Conservation (phyloP, 2,888 invertebrate species). For the Adineta ricciae region DNA sequence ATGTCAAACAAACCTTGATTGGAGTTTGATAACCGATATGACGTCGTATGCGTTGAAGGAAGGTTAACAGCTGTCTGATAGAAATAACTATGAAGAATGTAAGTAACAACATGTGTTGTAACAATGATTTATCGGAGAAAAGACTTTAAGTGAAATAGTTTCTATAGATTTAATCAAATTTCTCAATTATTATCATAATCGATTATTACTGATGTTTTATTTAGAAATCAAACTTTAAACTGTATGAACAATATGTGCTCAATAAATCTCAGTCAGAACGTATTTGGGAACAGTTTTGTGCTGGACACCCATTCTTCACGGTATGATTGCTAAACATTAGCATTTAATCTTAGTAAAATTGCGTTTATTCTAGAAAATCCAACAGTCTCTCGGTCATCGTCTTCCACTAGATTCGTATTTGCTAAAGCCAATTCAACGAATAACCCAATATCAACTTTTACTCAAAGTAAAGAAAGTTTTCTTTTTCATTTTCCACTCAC, state of each 20-base stretch:
- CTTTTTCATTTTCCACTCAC: background rate
- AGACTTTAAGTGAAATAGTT: too few species aligned
- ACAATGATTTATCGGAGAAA: too few species aligned
- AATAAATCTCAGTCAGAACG: slow-evolving; percentile 86
- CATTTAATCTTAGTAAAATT: too few species aligned
- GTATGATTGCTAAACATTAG: slow-evolving; percentile 39
- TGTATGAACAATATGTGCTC: slow-evolving; percentile 88
- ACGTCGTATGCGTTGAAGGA: too few species aligned
- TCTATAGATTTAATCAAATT: too few species aligned
- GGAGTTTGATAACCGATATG: too few species aligned
- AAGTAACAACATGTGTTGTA: too few species aligned
- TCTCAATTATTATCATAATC: background rate
- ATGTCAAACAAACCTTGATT: too few species aligned
- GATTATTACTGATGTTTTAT: background rate
- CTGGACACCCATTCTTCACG: slow-evolving; percentile 49
- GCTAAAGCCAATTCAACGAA: slow-evolving; percentile 82
- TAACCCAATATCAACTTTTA: slow-evolving; percentile 57
- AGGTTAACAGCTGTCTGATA: too few species aligned
- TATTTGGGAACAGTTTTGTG: slow-evolving; percentile 66
- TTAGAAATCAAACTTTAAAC: slow-evolving; percentile 39
- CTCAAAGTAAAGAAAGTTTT: slow-evolving; percentile 57
- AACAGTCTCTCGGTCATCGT: slow-evolving; percentile 79
- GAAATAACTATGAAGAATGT: too few species aligned
- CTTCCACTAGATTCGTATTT: slow-evolving; percentile 86
- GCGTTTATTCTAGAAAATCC: slow-evolving; percentile 85